Conservation (phyloP, 1,140 invertebrate species). For the Magallana angulata region DNA sequence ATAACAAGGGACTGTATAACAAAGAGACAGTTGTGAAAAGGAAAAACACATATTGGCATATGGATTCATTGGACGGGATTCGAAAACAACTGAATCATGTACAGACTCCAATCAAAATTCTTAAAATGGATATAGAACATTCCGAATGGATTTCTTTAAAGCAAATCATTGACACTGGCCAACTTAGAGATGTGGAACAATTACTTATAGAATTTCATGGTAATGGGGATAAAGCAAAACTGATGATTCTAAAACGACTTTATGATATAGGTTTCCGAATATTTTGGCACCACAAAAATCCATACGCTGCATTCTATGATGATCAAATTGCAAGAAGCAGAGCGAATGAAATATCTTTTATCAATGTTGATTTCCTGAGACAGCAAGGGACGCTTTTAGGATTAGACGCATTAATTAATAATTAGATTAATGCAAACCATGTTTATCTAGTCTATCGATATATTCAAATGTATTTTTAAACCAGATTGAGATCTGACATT, state of each 20-base stretch:
- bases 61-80: not conserved
- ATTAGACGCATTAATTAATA: too few relatives aligned
- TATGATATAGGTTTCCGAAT: conserved; percentile 39
- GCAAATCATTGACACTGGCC: conserved; percentile 16
- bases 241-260: not conserved
- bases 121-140: conserved; percentile 28
- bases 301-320: not conserved
- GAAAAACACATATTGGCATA: not conserved
- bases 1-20: not conserved
- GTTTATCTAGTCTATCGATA: too few relatives aligned
- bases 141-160: not conserved
- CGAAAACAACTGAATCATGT: not conserved
- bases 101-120: not conserved
- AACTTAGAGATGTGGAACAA: not conserved
- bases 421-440: too few relatives aligned
- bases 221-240: not conserved
- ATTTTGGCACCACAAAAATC: conserved; percentile 34
- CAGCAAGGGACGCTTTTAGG: not conserved
- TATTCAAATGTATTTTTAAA: too few relatives aligned
- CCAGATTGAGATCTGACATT: too few relatives aligned
- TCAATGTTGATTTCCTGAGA: not conserved
- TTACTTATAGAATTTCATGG: conserved; percentile 1
- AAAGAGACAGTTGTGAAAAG: not conserved
- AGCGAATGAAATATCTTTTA: conserved; percentile 24
- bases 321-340: not conserved